Conservation (phyloP, 1,140 invertebrate species). For the Aporrectodea caliginosa region DNA sequence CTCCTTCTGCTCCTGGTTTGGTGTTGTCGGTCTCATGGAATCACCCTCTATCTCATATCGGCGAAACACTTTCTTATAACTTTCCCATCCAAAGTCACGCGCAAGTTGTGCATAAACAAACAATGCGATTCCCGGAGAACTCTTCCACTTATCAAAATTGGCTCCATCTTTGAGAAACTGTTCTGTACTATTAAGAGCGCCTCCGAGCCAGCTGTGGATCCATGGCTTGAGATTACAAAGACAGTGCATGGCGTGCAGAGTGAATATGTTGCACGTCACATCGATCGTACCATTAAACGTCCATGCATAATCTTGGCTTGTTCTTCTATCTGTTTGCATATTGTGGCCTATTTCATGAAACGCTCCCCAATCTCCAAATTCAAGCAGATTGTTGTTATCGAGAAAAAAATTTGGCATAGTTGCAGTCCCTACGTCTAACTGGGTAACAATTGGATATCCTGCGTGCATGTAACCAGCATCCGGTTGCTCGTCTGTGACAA, state of each 20-base stretch:
- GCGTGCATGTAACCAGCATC: constrained; percentile 37
- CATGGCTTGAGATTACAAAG: constrained; percentile 32
- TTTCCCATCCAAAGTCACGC: constrained; percentile 33
- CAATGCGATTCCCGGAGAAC: constrained; percentile 30
- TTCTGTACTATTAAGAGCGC: constrained; percentile 7
- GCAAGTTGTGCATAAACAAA: constrained; percentile 33
- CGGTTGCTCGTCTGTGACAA: constrained; percentile 38
- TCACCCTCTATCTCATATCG: constrained; percentile 23
- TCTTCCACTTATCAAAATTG: constrained; percentile 28
- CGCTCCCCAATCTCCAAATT: constrained; percentile 37
- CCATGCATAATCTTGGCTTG: constrained; percentile 31
- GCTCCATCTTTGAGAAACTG: constrained; percentile 35
- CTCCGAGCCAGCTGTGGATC: constrained; percentile 35
- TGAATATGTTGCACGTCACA: constrained; percentile 41
- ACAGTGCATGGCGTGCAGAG: constrained; percentile 39
- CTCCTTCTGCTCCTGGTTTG: too few relatives aligned
- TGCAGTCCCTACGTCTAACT: constrained; percentile 35
- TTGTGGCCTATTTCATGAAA: constrained; percentile 43
- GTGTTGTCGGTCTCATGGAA: constrained; percentile 26
- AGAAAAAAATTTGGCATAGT: constrained; percentile 26
- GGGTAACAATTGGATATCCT: constrained; percentile 41
- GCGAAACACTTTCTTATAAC: constrained; percentile 33
- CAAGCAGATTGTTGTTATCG: constrained; percentile 5
- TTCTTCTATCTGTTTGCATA: too few relatives aligned
- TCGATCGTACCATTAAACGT: constrained; percentile 38